Conservation (phyloP, 1,140 invertebrate genomes). For the Danaus melanippus region DNA sequence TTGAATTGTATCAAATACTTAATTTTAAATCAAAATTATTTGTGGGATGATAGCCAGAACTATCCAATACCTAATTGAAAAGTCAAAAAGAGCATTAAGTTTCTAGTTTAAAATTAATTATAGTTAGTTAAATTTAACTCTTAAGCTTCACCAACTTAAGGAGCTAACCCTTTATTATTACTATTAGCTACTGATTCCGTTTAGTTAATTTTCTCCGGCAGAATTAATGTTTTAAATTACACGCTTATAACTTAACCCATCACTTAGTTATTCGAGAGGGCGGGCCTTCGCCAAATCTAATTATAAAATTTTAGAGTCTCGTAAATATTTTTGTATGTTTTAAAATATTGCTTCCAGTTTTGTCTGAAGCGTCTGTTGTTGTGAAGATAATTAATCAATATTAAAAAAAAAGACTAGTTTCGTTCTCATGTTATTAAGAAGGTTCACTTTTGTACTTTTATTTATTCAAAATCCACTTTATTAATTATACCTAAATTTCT, state of each 20-base stretch:
- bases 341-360: slow-evolving; percentile 29
- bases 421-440: no score
- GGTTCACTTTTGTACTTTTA: no score
- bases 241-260: slow-evolving; percentile 28
- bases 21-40: no score
- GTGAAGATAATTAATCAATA: slow-evolving; percentile 32
- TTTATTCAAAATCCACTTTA: no score
- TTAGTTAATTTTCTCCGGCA: no score
- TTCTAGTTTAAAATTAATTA: background rate
- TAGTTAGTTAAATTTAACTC: background rate
- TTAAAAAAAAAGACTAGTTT: background rate
- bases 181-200: background rate
- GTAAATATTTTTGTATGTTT: slow-evolving; percentile 53
- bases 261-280: slow-evolving; percentile 30
- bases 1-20: no score
- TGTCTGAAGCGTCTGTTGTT: slow-evolving; percentile 38
- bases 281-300: slow-evolving; percentile 61
- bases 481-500: no score
- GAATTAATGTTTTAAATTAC: background rate
- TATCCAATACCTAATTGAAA: no score
- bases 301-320: slow-evolving; percentile 52
- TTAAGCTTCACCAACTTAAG: background rate
- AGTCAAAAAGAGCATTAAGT: no score
- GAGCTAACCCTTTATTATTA: background rate
- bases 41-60: no score